Evolutionary conservation across 2,113 vertebrate species (phyloP).

Genomic region (Coptodon bakossiorum): DNA sequence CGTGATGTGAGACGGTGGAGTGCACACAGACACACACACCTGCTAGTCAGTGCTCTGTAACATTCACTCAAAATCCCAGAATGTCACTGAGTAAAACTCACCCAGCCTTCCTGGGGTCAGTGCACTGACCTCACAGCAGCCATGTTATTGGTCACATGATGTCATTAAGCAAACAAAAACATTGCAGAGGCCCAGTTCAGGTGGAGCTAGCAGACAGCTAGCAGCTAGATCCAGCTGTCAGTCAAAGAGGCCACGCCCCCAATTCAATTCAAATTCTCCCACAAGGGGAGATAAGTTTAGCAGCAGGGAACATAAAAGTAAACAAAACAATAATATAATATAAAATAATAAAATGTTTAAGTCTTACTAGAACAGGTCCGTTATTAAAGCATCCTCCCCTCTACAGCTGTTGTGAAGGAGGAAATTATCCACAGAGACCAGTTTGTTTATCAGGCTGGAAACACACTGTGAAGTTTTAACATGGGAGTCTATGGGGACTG

Average conservation of each 20-base stretch:
- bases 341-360: neutral
- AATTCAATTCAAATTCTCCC: neutral
- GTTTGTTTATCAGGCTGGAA: neutral
- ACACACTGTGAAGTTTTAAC: neutral
- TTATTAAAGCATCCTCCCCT: fast-evolving
- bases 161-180: neutral
- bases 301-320: neutral
- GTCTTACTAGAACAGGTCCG: neutral
- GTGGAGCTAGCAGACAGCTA: fast-evolving
- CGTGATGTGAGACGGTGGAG: neutral
- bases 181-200: neutral
- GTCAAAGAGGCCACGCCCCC: neutral
- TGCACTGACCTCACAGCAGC: neutral
- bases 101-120: neutral
- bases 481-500: neutral
- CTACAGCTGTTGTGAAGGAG: neutral
- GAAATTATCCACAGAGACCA: neutral
- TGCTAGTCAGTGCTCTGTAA: neutral
- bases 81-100: neutral
- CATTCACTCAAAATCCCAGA: neutral
- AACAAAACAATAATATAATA: neutral
- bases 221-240: neutral
- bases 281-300: neutral
- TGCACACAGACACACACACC: neutral
- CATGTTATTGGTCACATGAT: neutral